Conservation (phyloP, 2,888 invertebrate species). For the Empis stercorea region DNA sequence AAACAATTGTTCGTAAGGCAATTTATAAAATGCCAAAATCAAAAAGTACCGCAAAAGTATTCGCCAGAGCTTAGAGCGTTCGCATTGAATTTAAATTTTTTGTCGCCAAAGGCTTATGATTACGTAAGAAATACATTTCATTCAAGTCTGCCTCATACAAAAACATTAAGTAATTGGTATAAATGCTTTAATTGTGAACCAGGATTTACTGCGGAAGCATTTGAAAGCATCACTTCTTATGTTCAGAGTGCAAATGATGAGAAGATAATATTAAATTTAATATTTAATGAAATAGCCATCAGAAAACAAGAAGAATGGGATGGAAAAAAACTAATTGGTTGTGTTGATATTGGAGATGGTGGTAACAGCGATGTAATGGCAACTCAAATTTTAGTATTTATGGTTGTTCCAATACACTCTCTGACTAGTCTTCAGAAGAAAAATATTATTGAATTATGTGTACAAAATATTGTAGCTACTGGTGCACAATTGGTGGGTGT, state of each 20-base stretch:
- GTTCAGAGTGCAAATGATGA: no score
- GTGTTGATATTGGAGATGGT: conserved; percentile 3
- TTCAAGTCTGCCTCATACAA: background rate
- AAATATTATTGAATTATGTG: no score
- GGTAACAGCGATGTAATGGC: background rate
- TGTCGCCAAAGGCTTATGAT: background rate
- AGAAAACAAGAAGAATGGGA: background rate
- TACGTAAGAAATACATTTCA: background rate
- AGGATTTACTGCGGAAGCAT: background rate
- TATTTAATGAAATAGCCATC: background rate
- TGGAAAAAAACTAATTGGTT: background rate
- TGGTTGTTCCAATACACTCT: background rate
- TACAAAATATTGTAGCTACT: no score
- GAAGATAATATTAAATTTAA: background rate
- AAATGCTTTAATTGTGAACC: background rate
- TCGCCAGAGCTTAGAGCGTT: no score
- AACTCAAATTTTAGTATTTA: conserved; percentile 2
- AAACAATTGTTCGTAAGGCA: no score
- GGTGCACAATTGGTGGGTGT: no score
- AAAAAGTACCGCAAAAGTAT: no score
- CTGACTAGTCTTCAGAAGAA: no score
- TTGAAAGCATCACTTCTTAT: background rate
- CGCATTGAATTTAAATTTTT: background rate
- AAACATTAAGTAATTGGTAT: background rate
- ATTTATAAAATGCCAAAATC: no score